These are phyloP conservation scores for Toxonevra muliebris DNA, from an alignment of 2,888 invertebrate species.

Conservation along the genomic window DNA sequence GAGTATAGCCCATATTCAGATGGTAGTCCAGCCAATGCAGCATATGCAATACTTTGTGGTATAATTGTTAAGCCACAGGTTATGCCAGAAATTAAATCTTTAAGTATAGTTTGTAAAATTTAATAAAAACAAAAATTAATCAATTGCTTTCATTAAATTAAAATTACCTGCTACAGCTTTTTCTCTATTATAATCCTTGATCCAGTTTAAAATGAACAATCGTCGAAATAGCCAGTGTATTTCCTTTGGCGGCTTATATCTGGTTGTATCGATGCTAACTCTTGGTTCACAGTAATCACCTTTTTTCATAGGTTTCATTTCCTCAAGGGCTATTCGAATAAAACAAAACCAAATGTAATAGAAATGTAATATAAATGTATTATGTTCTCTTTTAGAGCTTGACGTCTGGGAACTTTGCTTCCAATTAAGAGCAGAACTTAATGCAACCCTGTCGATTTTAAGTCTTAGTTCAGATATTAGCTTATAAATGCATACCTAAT, in stretches of 20 bases:
- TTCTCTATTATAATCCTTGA: conserved; percentile 74
- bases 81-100: conserved; percentile 85
- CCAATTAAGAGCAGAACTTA: no score
- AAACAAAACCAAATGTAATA: no score
- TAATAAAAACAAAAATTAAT: no score
- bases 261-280: conserved; percentile 43
- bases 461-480: no score
- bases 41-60: conserved; percentile 93
- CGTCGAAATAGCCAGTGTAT: conserved; percentile 58
- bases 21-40: conserved; percentile 81
- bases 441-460: no score
- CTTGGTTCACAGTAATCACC: conserved; percentile 24
- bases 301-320: conserved; percentile 48
- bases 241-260: conserved; percentile 49
- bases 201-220: conserved; percentile 72
- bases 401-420: no score
- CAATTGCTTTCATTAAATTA: no score
- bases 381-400: no score
- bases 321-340: conserved; percentile 34
- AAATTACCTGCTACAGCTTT: conserved; percentile 75
- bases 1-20: conserved; percentile 94
- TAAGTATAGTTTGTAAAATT: no score
- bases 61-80: conserved; percentile 91
- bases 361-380: no score
- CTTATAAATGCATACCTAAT: no score